Evolutionary conservation across 2,888 invertebrate species (phyloP).

Genomic region (Glyphotaelius pellucidus): DNA sequence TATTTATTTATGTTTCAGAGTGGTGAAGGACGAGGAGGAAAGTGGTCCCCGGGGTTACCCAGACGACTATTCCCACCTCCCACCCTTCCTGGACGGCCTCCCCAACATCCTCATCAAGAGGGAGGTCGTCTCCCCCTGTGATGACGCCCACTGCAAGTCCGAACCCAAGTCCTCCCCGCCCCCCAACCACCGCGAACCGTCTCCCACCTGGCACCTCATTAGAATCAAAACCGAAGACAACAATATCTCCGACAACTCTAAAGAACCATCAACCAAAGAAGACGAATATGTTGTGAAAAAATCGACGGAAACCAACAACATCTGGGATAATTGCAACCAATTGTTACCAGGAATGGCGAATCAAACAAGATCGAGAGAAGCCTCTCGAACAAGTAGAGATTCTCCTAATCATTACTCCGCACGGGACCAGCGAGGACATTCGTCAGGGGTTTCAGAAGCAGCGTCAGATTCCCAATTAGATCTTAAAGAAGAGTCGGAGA

Average conservation of each 20-base stretch:
- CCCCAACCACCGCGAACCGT: slow-evolving; percentile 14
- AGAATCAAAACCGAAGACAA: slow-evolving; percentile 47
- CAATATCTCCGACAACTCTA: slow-evolving; percentile 29
- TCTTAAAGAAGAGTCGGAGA: slow-evolving; percentile 42
- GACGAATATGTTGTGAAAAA: neutral
- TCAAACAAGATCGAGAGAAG: slow-evolving; percentile 10
- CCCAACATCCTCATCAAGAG: slow-evolving; percentile 41
- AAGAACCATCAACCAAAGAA: slow-evolving; percentile 22
- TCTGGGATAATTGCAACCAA: slow-evolving; percentile 40
- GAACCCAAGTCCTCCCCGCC: slow-evolving; percentile 39
- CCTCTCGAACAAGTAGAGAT: neutral
- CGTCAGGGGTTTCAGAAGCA: slow-evolving; percentile 33
- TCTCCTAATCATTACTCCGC: slow-evolving; percentile 10
- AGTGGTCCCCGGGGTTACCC: slow-evolving; percentile 45
- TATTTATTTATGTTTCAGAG: slow-evolving; percentile 30
- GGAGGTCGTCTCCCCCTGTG: slow-evolving; percentile 39
- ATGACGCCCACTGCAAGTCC: neutral
- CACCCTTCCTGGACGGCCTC: slow-evolving; percentile 45
- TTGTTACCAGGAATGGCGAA: neutral
- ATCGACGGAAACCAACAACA: slow-evolving; percentile 1
- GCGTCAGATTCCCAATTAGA: slow-evolving; percentile 40
- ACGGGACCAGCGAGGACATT: slow-evolving; percentile 36
- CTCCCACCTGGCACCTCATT: slow-evolving; percentile 38
- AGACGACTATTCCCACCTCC: slow-evolving; percentile 61
- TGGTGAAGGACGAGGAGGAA: slow-evolving; percentile 48